A percentile compares a stretch with the other conserved stretches of the same genome.
These are phyloP conservation scores for Perognathus longimembris DNA, from an alignment of 2,113 vertebrate genomes.

Conservation along the genomic window DNA sequence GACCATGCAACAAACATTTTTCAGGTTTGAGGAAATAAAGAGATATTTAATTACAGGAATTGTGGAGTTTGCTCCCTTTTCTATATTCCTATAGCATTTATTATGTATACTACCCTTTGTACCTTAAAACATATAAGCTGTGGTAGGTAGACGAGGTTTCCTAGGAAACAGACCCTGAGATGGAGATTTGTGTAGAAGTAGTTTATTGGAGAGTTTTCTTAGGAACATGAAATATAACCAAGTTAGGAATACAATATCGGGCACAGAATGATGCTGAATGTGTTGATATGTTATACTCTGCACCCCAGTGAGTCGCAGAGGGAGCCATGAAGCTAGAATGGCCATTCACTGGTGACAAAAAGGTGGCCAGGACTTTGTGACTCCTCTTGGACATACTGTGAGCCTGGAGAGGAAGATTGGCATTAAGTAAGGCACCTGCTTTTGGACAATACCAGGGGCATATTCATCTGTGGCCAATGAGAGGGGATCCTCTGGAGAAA, in stretches of 20 bases:
- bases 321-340: neutral
- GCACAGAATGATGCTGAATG: neutral
- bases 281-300: neutral
- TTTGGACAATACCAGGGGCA: neutral
- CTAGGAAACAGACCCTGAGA: conserved; percentile 40
- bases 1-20: conserved; percentile 26
- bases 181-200: conserved; percentile 17
- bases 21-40: conserved; percentile 23
- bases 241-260: neutral
- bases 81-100: neutral
- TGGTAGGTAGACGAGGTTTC: conserved; percentile 54
- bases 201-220: neutral
- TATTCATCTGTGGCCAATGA: neutral
- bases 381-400: neutral
- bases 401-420: neutral
- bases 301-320: rapidly evolving
- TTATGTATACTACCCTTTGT: conserved; percentile 25
- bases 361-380: neutral
- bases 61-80: conserved; percentile 33
- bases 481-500: neutral
- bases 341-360: neutral
- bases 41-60: conserved; percentile 58
- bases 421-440: neutral
- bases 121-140: conserved; percentile 55
- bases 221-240: neutral